Evolutionary conservation across 2,888 invertebrate genomes (phyloP).

Genomic region (Hyposoter dolosus): DNA sequence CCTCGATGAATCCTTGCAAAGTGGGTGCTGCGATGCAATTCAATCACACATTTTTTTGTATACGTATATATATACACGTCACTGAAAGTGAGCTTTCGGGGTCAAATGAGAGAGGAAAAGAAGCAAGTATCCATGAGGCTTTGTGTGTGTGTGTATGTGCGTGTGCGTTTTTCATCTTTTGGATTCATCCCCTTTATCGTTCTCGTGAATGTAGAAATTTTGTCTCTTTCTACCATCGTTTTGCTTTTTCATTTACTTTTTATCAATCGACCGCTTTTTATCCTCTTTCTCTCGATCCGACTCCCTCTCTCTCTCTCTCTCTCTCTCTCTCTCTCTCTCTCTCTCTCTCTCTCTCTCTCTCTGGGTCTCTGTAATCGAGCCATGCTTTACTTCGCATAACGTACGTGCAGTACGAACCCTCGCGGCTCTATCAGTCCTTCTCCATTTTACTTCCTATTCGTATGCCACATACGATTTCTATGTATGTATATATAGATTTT

Average conservation of each 20-base stretch:
- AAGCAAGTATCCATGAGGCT: neutral
- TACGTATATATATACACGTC: neutral
- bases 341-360: neutral
- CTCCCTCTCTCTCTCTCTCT: neutral
- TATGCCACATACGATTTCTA: neutral
- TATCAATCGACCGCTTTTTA: slow-evolving; percentile 6
- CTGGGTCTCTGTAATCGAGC: neutral
- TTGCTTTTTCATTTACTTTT: slow-evolving; percentile 31
- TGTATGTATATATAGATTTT: neutral
- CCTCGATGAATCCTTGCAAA: slow-evolving; percentile 7
- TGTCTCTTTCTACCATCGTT: neutral
- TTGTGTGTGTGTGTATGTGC: neutral
- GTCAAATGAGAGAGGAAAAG: neutral
- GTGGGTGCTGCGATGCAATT: slow-evolving; percentile 5
- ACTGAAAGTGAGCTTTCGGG: neutral
- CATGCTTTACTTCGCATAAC: neutral
- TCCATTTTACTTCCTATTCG: slow-evolving; percentile 41
- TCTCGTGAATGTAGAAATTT: slow-evolving; percentile 7
- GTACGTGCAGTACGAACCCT: slow-evolving; percentile 40
- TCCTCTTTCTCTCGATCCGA: neutral
- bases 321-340: neutral
- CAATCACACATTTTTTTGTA: slow-evolving; percentile 4
- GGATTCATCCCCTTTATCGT: neutral
- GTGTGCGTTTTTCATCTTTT: slow-evolving; percentile 1
- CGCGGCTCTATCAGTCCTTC: slow-evolving; percentile 35